Base-by-base conservation (phyloP, 2,113 vertebrate species). In the Antidorcas marsupialis region DNA sequence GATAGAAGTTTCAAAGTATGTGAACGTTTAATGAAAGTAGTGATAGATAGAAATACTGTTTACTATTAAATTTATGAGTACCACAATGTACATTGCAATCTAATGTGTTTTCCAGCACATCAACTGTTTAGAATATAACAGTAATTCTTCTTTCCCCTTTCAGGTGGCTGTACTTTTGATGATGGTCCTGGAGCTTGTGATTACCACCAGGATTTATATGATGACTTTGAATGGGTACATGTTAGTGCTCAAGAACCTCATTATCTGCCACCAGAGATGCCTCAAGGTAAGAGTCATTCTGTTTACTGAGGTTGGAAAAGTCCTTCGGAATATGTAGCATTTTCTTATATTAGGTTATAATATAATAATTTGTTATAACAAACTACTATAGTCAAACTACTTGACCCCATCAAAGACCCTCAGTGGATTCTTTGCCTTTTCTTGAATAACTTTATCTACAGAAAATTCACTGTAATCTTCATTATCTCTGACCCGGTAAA, bases 151-250 rank as follows among this genome's bases (percentile, higher is more conserved):
- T 60, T 4, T 84, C 62, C 2, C 6, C 96, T 95, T 97, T 16
- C 97, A 99, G 99, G 99, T 87, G 99, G 99, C 92, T 99, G 99
- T 78, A 99, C 99, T 0, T 99, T 99, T 0, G 99, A 99, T 90
- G 99, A 99, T 60, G 99, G 99, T 57, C 99, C 99, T 43, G 99
- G 99, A 43, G 99, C 99, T 94, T 99, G 99, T 95, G 99, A 99
- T 97, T 99, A 99, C 98, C 99, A 99, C 97, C 99, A 99, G 98
- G 99, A 99, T 97, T 99, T 99, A 0, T 99, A 99, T 0, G 99
- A 99, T 89, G 99, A 99, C 98, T 99, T 99, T 8, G 99, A 99
- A 98, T 99, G 99, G 99, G 99, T 99, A 0, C 99, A 99, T 52
- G 99, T 99, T 98, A 99, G 99, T 52, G 99, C 99, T 25, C 99